Evolutionary conservation across 1,140 invertebrate genomes (phyloP).

Genomic region (Drosophila navojoa): DNA sequence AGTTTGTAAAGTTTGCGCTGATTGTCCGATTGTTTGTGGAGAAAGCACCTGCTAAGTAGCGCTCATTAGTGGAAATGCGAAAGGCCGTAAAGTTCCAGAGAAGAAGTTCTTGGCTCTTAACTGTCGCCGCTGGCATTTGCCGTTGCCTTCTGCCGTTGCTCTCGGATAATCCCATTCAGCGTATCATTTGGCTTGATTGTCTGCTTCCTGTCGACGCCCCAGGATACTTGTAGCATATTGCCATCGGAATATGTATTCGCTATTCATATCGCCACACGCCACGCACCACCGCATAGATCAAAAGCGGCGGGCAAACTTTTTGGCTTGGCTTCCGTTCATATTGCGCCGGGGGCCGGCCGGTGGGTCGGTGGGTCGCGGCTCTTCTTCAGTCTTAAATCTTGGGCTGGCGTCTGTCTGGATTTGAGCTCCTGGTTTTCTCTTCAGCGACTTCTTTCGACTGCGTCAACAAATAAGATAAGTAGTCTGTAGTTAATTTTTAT

Average conservation of each 20-base stretch:
- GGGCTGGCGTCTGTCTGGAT: conserved; percentile 15
- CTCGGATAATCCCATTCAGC: conserved; percentile 40
- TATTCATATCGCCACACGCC: conserved; percentile 21
- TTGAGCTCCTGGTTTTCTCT: conserved; percentile 16
- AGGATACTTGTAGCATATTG: conserved; percentile 56
- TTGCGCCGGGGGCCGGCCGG: conserved; percentile 12
- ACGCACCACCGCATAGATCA: conserved; percentile 52
- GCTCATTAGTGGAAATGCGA: conserved; percentile 14
- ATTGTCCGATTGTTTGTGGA: conserved; percentile 16
- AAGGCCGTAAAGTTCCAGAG: neutral
- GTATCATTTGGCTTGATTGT: conserved; percentile 68
- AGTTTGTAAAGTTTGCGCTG: conserved; percentile 5
- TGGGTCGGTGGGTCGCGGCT: neutral
- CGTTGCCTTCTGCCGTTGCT: neutral
- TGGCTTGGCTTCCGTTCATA: conserved; percentile 44
- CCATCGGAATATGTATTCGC: conserved; percentile 30
- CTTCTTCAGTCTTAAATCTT: neutral
- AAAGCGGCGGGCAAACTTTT: conserved; percentile 67
- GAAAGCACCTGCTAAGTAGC: conserved; percentile 14
- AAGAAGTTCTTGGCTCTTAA: neutral
- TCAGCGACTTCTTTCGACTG: conserved; percentile 18
- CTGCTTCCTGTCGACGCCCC: conserved; percentile 57
- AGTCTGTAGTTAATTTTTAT: conserved; percentile 82
- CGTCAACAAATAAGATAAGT: conserved; percentile 81
- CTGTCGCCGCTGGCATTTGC: neutral